phyloP scores from a whole-genome alignment of 30 jellyfish, hydroid and myxozoan genomes.

The Aurelia aurita region DNA sequence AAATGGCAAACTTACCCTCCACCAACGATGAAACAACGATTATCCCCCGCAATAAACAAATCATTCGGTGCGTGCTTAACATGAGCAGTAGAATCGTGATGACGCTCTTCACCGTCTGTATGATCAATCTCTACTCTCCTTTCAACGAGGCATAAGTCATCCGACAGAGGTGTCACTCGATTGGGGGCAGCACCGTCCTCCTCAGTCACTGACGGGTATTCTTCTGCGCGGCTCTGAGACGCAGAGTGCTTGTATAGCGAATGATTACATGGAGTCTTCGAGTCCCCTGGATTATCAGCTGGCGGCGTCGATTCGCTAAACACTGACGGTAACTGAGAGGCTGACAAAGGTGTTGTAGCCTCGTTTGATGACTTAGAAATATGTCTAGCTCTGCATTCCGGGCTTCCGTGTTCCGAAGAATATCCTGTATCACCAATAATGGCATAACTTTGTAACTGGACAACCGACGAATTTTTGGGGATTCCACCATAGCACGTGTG shows the following conservation, averaged over 20 bases:
- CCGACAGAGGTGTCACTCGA: conserved; percentile 57
- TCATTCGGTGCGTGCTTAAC: conserved; percentile 49
- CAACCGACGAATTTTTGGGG: conserved; percentile 60
- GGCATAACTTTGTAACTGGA: conserved; percentile 30
- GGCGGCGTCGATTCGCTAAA: conserved; percentile 12
- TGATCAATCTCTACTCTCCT: conserved; percentile 46
- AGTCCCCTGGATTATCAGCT: not conserved
- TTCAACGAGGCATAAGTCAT: conserved; percentile 61
- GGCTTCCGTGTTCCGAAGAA: conserved; percentile 49
- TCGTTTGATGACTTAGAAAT: not conserved
- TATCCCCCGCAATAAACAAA: conserved; percentile 84
- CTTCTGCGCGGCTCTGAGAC: conserved; percentile 57
- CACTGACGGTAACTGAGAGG: conserved; percentile 25
- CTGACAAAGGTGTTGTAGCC: conserved; percentile 3
- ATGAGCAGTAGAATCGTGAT: conserved; percentile 19
- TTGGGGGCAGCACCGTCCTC: conserved; percentile 21
- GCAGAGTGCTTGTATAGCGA: conserved; percentile 30
- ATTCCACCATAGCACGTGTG: conserved; percentile 68
- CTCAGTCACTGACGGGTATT: conserved; percentile 28
- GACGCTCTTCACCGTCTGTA: not conserved
- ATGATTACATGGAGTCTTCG: conserved; percentile 1
- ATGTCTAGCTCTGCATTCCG: not conserved
- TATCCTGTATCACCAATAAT: conserved; percentile 24
- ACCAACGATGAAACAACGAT: conserved; percentile 80
- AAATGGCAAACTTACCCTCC: conserved; percentile 81